Evolutionary conservation across 2,113 vertebrate genomes (phyloP), one percentile per base, ranked within the genome.

Genomic region (Hirundichthys speculiger): DNA sequence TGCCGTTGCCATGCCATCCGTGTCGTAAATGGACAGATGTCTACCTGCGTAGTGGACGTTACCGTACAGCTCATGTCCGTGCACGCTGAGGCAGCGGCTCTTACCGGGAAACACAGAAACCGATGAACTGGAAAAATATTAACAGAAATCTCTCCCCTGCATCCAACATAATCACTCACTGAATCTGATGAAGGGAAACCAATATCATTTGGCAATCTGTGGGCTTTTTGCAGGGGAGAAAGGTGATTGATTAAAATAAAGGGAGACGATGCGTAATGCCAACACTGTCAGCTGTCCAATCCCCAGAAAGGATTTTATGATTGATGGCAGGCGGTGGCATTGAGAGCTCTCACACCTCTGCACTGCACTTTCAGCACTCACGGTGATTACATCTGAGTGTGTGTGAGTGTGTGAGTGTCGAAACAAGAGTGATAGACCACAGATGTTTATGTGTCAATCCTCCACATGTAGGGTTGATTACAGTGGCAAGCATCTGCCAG

Each of bases 261-360:
- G 73, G 72, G 75, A 86, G 86, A 88, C 80, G 50, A 85, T 69
- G 87, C 67, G 61, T 86, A 86, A 88, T 85, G 84, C 73, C 47
- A 66, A 83, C 83, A 77, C 75, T 80, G 87, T 90, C 87, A 88
- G 83, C 81, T 86, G 85, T 84, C 87, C 89, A 90, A 84, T 89
- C 87, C 75, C 66, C 71, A 75, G 82, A 89, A 90, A 89, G 87
- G 86, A 86, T 89, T 89, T 88, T 88, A 85, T 90, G 89, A 90
- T 88, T 80, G 86, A 90, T 85, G 85, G 55, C 52, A 46, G 61
- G 73, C 73, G 48, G 77, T 46, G 66, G 85, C 79, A 64, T 77
- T 82, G 70, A 67, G 79, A 77, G 80, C 84, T 77, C 83, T 83
- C 73, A 82, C 87, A 88, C 87, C 87, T 88, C 86, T 70, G 79